These are phyloP conservation scores for Echinops telfairi DNA, from an alignment of 2,113 vertebrate genomes.

Conservation along the genomic window DNA sequence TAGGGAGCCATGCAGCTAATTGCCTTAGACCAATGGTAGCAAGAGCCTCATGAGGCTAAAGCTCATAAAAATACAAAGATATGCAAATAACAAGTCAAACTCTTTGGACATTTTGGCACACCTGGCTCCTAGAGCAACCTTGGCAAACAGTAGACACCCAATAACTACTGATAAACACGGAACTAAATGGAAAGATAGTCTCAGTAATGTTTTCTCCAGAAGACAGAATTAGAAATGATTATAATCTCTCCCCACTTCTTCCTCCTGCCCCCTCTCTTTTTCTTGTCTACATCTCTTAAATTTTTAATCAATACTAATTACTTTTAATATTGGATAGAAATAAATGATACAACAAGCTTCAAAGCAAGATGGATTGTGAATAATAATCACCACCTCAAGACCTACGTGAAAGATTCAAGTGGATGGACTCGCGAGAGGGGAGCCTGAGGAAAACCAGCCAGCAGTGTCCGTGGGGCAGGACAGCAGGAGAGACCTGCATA, in stretches of 20 bases:
- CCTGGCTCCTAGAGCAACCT: background rate
- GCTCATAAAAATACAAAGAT: background rate
- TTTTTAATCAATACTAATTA: background rate
- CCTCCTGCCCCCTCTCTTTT: background rate
- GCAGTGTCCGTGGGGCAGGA: background rate
- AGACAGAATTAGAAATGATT: background rate
- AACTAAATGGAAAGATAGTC: background rate
- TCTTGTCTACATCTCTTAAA: background rate
- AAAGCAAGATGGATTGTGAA: background rate
- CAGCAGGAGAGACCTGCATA: background rate
- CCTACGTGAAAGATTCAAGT: background rate
- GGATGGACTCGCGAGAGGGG: background rate
- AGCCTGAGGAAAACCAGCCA: background rate
- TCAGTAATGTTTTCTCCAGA: background rate
- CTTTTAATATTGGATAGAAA: background rate
- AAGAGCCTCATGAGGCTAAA: background rate
- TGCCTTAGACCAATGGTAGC: background rate
- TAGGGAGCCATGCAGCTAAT: background rate
- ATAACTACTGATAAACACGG: background rate
- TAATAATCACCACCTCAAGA: background rate
- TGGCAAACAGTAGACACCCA: background rate
- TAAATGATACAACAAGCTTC: background rate
- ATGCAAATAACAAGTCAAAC: background rate
- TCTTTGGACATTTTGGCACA: background rate
- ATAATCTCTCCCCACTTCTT: background rate